These are phyloP conservation scores for Conchocele bisecta DNA, from an alignment of 2,888 invertebrate species.

Conservation along the genomic window DNA sequence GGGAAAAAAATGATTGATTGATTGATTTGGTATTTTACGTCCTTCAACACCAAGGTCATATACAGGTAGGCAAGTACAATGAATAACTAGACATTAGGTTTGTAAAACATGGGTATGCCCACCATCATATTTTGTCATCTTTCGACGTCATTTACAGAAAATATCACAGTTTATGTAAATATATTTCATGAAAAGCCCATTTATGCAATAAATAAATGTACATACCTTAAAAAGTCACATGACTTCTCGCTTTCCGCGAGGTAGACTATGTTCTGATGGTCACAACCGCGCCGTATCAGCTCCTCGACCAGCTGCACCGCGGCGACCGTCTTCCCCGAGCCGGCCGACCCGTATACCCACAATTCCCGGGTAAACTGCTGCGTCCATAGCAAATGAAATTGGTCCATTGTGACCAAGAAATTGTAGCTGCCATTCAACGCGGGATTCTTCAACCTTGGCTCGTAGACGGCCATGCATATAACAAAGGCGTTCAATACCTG, in stretches of 20 bases:
- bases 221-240: constrained; percentile 70
- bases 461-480: constrained; percentile 68
- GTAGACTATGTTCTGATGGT: constrained; percentile 63
- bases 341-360: constrained; percentile 76
- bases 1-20: too few species aligned
- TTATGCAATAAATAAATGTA: neutral
- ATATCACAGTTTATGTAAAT: too few species aligned
- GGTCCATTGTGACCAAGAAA: constrained; percentile 73
- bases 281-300: constrained; percentile 64
- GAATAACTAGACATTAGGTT: too few species aligned
- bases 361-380: constrained; percentile 72
- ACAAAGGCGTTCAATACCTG: constrained; percentile 63
- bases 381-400: constrained; percentile 72
- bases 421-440: constrained; percentile 56
- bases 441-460: constrained; percentile 47
- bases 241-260: constrained; percentile 73
- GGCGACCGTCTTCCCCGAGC: constrained; percentile 72
- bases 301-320: constrained; percentile 71
- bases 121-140: too few species aligned
- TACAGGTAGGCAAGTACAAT: too few species aligned
- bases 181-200: too few species aligned
- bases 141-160: too few species aligned
- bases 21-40: too few species aligned
- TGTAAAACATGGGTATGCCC: too few species aligned
- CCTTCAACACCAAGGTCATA: too few species aligned